phyloP scores from a whole-genome alignment of 2,113 vertebrate species.

The Zosterops pallidus region DNA sequence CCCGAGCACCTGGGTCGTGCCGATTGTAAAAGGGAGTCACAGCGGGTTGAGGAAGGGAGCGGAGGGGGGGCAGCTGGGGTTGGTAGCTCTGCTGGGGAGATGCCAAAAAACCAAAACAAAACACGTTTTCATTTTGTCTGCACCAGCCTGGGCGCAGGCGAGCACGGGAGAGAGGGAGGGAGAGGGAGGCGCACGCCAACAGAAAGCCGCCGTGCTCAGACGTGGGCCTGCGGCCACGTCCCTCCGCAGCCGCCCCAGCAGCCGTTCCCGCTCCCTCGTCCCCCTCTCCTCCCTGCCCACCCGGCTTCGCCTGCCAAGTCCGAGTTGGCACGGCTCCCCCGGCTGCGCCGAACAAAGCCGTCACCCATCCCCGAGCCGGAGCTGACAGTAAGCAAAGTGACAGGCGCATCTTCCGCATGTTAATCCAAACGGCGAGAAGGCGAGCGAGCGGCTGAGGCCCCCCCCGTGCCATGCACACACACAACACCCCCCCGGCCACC shows the following conservation, averaged over 20 bases:
- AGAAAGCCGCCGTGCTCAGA: conserved; percentile 13
- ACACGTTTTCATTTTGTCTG: conserved; percentile 66
- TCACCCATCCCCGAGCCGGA: conserved; percentile 64
- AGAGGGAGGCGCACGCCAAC: conserved; percentile 1
- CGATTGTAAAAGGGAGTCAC: background rate
- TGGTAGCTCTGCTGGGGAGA: conserved; percentile 50
- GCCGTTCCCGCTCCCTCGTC: conserved; percentile 41
- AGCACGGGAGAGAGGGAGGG: conserved; percentile 20
- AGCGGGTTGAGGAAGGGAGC: background rate
- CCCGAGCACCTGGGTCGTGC: conserved; percentile 10
- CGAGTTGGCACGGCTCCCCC: conserved; percentile 66
- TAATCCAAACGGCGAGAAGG: conserved; percentile 57
- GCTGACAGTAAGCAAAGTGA: conserved; percentile 71
- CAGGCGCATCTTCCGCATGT: conserved; percentile 71
- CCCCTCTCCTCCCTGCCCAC: conserved; percentile 52
- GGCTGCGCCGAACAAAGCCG: conserved; percentile 67
- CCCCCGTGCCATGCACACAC: conserved; percentile 9
- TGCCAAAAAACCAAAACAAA: conserved; percentile 61
- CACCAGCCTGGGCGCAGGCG: conserved; percentile 52
- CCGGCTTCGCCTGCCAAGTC: conserved; percentile 60
- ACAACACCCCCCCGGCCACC: background rate
- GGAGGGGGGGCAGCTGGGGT: background rate
- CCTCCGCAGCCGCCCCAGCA: conserved; percentile 41
- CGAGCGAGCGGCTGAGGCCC: background rate
- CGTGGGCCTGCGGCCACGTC: conserved; percentile 61